Base-by-base conservation (phyloP, 2,113 vertebrate species). In the Tachysurus fulvidraco region DNA sequence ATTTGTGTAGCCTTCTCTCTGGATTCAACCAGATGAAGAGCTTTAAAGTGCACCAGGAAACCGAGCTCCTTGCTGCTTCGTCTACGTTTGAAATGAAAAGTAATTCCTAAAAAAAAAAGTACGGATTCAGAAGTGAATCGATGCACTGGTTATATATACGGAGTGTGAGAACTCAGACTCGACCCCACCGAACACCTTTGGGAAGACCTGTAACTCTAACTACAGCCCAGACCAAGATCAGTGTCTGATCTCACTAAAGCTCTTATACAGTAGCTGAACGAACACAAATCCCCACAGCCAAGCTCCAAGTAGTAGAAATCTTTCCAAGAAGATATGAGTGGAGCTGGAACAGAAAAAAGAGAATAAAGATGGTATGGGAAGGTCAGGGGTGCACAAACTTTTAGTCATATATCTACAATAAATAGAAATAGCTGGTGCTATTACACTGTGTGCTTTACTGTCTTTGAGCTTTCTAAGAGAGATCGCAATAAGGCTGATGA, bases 391-490 rank as follows among this genome's bases (percentile, higher is more conserved):
- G 5, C 28, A 30, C 28, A 67, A 30, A 71, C 67, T 4, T 71
- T 44, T 73, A 36, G 8, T 0, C 36, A 73, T 73, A 44, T 10
- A 44, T 23, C 3, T 23, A 23, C 3, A 73, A 5, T 46, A 36
- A 55, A 73, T 52, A 14, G 54, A 62, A 50, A 44, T 80, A 30
- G n/a, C 23, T 62, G 12, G 57, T 59, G 57, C 17, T 59, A 59
- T 59, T 59, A 59, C 19, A 59, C 17, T 59, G 57, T 19, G 21
- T 59, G 57, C 57, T 73, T 62, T 77, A 23, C 11, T n/a, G 80
- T 62, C 57, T 44, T 77, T 84, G 88, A 83, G 90, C 36, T 92
- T 87, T 89, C 87, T 44, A 80, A 90, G 81, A 83, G 84, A 84
- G 89, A 91, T 91, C 90, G 88, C 79, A 78, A 19, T 13, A 2